phyloP scores from a whole-genome alignment of 2,888 invertebrate genomes.

The Agrochola circellaris region DNA sequence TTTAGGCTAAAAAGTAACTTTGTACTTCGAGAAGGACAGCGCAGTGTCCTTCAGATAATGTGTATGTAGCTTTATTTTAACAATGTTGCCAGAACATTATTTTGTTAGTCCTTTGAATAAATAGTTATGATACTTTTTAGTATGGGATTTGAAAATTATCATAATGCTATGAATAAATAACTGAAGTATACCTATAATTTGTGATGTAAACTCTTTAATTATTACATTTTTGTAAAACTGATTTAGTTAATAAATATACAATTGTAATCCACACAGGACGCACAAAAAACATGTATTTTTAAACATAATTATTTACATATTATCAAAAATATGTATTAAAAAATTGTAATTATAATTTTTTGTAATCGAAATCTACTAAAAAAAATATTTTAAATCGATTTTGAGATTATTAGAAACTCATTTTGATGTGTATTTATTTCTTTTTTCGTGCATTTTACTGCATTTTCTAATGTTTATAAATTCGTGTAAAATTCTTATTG shows the following conservation, averaged over 20 bases:
- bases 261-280: constrained; percentile 38
- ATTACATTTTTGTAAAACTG: constrained; percentile 55
- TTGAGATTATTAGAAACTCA: constrained; percentile 74
- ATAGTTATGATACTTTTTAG: constrained; percentile 24
- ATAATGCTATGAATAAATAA: constrained; percentile 31
- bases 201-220: constrained; percentile 46
- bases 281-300: constrained; percentile 54
- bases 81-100: not conserved
- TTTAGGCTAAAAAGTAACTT: not conserved
- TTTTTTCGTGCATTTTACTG: constrained; percentile 60
- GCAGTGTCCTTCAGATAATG: not conserved
- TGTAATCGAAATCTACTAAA: constrained; percentile 60
- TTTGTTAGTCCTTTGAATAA: not conserved
- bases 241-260: constrained; percentile 42
- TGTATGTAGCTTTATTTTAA: not conserved
- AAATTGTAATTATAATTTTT: constrained; percentile 33
- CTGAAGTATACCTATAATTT: constrained; percentile 42
- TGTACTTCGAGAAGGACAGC: not conserved
- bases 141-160: constrained; percentile 47
- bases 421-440: constrained; percentile 65
- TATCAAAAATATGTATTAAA: constrained; percentile 35
- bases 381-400: constrained; percentile 47
- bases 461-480: constrained; percentile 52
- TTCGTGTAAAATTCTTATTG: constrained; percentile 40
- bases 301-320: constrained; percentile 52